Evolutionary conservation across 2,888 invertebrate species (phyloP), one percentile per base, ranked within the genome.

Genomic region (Himalopsyche anomala): DNA sequence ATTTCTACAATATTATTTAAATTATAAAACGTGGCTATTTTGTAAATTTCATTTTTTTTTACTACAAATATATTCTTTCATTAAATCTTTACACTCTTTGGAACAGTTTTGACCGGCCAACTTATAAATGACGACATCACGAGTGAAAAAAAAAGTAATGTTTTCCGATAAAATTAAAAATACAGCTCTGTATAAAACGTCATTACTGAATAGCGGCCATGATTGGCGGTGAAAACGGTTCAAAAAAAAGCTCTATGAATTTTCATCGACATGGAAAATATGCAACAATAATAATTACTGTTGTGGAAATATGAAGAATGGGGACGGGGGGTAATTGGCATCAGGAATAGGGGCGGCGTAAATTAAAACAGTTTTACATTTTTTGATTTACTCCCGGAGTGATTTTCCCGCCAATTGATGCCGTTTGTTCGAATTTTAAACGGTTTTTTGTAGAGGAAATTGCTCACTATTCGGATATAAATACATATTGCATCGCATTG

Each of bases 351-450:
- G 84, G 86, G 84, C 38, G 81, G 86, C 80, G 84, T 84, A 84
- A 86, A 86, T 84, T 86, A 84, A 84, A 81, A 74, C 69, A 81
- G 86, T 86, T 85, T 85, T 82, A 79, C 54, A 79, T 83, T 83
- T 83, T 51, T 40, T n/a, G 62, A 54, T 83, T 83, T 83, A 5
- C 40, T 38, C 45, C 40, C 42, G 11, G 82, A 45, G 85, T 69
- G 62, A 62, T 83, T 85, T 85, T 80, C 15, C 85, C 80, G 69
- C 83, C 79, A 85, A 80, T 80, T 38, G 83, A n/a, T 19, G 28
- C 62, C 83, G 84, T 74, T 86, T 86, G 86, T 86, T 86, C 86
- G 55, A 51, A 83, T 84, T 86, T 84, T 86, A 84, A 86, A 86
- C 74, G 55, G 69, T 62, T 17, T 54, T 38, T 82, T 54, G 36